Evolutionary conservation across 2,113 vertebrate species (phyloP).

Genomic region (Pelecanoides urinatrix): DNA sequence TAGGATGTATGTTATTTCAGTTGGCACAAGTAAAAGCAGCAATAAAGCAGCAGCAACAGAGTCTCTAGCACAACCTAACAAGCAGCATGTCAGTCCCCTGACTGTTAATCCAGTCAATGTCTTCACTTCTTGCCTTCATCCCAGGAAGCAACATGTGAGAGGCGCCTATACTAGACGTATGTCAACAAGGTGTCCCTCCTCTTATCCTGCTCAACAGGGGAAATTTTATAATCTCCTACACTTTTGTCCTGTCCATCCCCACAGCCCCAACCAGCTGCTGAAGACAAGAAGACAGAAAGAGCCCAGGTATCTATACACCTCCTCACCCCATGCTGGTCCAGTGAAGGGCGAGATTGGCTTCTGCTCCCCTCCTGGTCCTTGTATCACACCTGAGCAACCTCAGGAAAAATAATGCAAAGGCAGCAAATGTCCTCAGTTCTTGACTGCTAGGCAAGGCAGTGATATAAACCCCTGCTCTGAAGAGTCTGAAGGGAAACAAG

Average conservation of each 20-base stretch:
- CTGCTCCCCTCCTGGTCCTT: neutral
- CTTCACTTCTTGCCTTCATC: neutral
- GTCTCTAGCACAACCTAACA: neutral
- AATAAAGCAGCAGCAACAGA: neutral
- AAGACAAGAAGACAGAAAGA: neutral
- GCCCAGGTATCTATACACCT: accelerated
- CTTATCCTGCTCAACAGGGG: neutral
- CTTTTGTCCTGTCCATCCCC: neutral
- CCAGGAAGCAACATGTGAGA: neutral
- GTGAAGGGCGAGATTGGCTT: neutral
- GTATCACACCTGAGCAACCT: neutral
- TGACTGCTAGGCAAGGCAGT: neutral
- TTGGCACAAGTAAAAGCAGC: neutral
- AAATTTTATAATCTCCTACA: neutral
- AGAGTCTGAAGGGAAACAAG: neutral
- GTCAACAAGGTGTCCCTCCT: neutral
- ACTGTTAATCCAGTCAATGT: neutral
- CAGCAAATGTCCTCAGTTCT: neutral
- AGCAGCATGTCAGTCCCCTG: neutral
- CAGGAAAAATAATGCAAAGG: neutral
- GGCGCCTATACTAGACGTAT: neutral
- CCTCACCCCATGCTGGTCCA: neutral
- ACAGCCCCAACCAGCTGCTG: neutral
- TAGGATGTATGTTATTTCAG: neutral
- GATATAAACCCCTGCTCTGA: neutral